phyloP scores from a whole-genome alignment of 2,113 vertebrate genomes.

The Drymodes brunneopygia region DNA sequence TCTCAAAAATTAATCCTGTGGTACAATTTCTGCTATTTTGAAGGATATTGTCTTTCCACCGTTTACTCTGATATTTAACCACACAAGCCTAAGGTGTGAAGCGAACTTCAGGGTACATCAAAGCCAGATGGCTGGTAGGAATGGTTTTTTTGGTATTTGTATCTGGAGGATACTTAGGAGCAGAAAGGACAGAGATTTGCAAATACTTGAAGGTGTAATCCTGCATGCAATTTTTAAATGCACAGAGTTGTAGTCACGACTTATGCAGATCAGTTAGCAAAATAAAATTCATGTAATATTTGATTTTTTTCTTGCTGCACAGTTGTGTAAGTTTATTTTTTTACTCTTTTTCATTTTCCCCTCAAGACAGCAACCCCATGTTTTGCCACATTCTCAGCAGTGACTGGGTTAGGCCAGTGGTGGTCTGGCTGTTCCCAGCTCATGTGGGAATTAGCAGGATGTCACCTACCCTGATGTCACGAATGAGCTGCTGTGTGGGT shows the following conservation, averaged over 20 bases:
- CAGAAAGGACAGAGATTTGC: neutral
- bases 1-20: neutral
- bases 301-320: neutral
- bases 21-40: neutral
- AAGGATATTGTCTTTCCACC: neutral
- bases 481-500: constrained; percentile 89
- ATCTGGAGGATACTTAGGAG: neutral
- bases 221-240: neutral
- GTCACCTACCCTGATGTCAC: constrained; percentile 85
- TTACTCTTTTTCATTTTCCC: no score
- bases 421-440: neutral
- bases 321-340: neutral
- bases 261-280: neutral
- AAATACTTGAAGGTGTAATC: neutral
- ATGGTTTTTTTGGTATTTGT: neutral
- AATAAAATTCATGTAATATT: neutral
- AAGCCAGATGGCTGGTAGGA: neutral
- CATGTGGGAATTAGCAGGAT: neutral
- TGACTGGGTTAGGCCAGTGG: neutral
- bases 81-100: neutral
- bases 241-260: neutral
- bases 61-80: neutral
- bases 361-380: neutral
- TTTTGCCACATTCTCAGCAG: neutral
- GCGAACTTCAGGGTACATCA: neutral